Evolutionary conservation across 2,888 invertebrate species (phyloP).

Genomic region (Nipponacmea schrenckii): DNA sequence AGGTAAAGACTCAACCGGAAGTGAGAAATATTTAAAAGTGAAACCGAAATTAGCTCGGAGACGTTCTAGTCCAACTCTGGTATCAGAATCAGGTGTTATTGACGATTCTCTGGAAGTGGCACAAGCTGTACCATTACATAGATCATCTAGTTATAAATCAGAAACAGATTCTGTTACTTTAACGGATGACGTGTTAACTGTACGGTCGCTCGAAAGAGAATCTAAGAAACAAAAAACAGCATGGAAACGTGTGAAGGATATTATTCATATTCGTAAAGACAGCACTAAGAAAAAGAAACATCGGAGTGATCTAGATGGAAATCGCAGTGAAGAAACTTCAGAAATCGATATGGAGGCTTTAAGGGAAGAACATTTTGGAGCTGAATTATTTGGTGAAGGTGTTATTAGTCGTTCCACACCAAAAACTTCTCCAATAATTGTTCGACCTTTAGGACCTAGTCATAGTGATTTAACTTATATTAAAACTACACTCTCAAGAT

Average conservation of each 20-base stretch:
- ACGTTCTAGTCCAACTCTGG: constrained; percentile 57
- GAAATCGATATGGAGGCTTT: constrained; percentile 52
- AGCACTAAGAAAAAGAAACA: constrained; percentile 74
- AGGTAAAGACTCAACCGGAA: constrained; percentile 29
- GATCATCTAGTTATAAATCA: constrained; percentile 54
- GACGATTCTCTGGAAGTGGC: constrained; percentile 34
- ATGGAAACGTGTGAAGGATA: constrained; percentile 83
- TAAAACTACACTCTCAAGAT: not conserved
- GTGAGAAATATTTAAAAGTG: constrained; percentile 40
- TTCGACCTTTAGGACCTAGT: constrained; percentile 12
- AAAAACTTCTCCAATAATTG: constrained; percentile 53
- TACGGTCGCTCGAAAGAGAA: constrained; percentile 22
- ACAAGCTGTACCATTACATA: constrained; percentile 35
- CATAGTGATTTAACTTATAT: not conserved
- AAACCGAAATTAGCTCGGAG: constrained; percentile 45
- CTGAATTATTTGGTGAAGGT: constrained; percentile 46
- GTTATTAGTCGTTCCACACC: constrained; percentile 52
- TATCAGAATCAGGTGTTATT: constrained; percentile 34
- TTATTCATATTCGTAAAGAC: constrained; percentile 78
- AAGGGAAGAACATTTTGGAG: constrained; percentile 38
- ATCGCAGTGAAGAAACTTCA: constrained; percentile 49
- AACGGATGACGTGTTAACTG: constrained; percentile 19
- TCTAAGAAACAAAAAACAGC: constrained; percentile 73
- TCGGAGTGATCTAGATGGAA: constrained; percentile 33
- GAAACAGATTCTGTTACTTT: constrained; percentile 33